phyloP scores from a whole-genome alignment of 2,888 invertebrate species.

The Epinotia demarniana region DNA sequence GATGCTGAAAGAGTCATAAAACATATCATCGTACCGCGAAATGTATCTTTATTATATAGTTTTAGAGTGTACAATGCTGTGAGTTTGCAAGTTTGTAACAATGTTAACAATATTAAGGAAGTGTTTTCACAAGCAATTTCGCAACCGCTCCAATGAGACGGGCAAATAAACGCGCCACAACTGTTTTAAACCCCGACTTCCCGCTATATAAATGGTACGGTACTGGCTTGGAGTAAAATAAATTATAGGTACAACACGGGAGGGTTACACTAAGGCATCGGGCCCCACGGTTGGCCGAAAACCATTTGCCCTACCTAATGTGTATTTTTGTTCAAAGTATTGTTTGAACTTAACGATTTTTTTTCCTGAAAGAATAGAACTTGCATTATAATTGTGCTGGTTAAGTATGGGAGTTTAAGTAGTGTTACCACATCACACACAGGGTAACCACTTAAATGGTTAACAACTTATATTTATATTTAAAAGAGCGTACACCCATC shows the following conservation, averaged over 20 bases:
- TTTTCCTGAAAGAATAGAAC: too few relatives aligned
- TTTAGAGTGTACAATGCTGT: not conserved
- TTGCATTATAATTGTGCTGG: too few relatives aligned
- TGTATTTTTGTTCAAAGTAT: too few relatives aligned
- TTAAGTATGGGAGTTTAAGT: too few relatives aligned
- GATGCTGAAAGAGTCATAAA: not conserved
- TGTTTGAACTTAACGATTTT: too few relatives aligned
- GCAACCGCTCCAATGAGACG: conserved; percentile 40
- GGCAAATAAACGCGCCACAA: conserved; percentile 41
- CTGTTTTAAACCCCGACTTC: conserved; percentile 29
- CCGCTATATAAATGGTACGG: conserved; percentile 25
- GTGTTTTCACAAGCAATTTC: conserved; percentile 41
- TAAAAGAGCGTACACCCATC: too few relatives aligned
- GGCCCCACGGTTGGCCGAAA: not conserved
- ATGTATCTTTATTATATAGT: not conserved
- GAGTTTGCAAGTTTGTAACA: not conserved
- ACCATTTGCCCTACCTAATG: too few relatives aligned
- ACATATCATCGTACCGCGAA: not conserved
- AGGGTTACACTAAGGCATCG: too few relatives aligned
- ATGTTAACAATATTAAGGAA: conserved; percentile 34
- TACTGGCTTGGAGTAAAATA: conserved; percentile 12
- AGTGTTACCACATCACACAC: too few relatives aligned
- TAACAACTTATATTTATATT: too few relatives aligned
- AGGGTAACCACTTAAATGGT: too few relatives aligned
- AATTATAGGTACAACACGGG: conserved; percentile 16